Conservation (phyloP, 2,113 vertebrate genomes). For the Gavia stellata region DNA sequence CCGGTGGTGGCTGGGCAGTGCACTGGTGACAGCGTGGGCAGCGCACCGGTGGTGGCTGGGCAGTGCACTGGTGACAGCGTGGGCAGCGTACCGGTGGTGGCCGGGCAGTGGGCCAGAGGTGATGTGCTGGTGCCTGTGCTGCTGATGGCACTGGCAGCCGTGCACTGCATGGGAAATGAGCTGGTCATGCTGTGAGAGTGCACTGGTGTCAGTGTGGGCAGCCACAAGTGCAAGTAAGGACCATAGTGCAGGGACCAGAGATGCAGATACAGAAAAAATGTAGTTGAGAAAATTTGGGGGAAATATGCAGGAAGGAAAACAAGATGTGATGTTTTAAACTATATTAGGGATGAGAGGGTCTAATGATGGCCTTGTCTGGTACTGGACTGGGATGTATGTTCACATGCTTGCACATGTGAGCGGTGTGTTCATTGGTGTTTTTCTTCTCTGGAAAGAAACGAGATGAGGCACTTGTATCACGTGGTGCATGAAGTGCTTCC, state of each 20-base stretch:
- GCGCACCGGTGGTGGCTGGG: background rate
- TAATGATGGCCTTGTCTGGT: background rate
- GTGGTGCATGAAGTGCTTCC: background rate
- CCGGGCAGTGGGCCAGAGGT: background rate
- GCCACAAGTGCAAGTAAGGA: background rate
- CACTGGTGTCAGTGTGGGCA: background rate
- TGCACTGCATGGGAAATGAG: too few species aligned
- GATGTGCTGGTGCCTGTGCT: background rate
- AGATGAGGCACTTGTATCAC: background rate
- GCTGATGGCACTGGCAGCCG: background rate
- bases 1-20: too few species aligned
- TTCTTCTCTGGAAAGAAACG: background rate
- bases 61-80: background rate
- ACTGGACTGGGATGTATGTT: background rate
- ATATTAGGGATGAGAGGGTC: background rate
- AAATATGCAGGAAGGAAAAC: background rate
- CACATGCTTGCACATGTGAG: background rate
- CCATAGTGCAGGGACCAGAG: background rate
- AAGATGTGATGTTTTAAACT: background rate
- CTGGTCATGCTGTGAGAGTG: background rate
- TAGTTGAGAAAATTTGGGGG: background rate
- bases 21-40: background rate
- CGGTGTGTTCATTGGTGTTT: accelerated
- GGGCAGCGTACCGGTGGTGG: background rate
- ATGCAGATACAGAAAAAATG: background rate